These are phyloP conservation scores for Drosophila lowei DNA, from an alignment of 1,140 invertebrate genomes.

Conservation along the genomic window DNA sequence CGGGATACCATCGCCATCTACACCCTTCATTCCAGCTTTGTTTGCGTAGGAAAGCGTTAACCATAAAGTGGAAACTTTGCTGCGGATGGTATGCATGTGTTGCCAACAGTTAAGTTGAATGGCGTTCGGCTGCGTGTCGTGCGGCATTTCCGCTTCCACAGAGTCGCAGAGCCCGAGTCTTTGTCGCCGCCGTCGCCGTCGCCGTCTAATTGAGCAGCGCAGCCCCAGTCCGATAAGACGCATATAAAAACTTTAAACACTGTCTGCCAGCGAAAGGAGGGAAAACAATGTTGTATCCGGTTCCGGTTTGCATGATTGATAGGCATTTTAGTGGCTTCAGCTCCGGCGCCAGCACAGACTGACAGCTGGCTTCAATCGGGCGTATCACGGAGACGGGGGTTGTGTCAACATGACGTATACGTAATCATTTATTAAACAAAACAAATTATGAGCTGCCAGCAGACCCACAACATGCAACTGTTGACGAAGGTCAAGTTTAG, in stretches of 20 bases:
- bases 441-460: slow-evolving; percentile 35
- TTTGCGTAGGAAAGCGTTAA: slow-evolving; percentile 36
- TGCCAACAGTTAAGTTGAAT: slow-evolving; percentile 16
- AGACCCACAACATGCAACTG: slow-evolving; percentile 48
- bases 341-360: not conserved
- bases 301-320: slow-evolving; percentile 63
- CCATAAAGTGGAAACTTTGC: slow-evolving; percentile 27
- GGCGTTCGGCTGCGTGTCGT: slow-evolving; percentile 1
- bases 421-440: slow-evolving; percentile 43
- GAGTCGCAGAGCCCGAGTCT: not conserved
- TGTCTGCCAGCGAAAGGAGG: not conserved
- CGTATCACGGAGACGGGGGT: slow-evolving; percentile 1
- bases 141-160: slow-evolving; percentile 20
- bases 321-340: slow-evolving; percentile 26
- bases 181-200: slow-evolving; percentile 1
- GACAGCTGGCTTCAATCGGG: slow-evolving; percentile 23
- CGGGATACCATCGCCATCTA: no score
- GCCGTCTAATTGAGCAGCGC: slow-evolving; percentile 37
- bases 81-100: slow-evolving; percentile 27
- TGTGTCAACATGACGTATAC: slow-evolving; percentile 36
- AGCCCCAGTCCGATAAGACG: slow-evolving; percentile 13
- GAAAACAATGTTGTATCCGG: slow-evolving; percentile 28
- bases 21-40: slow-evolving; percentile 11
- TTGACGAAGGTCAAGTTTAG: slow-evolving; percentile 76
- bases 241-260: slow-evolving; percentile 37